Evolutionary conservation across 2,113 vertebrate genomes (phyloP), one percentile per base, ranked within the genome.

Genomic region (Saccopteryx leptura): DNA sequence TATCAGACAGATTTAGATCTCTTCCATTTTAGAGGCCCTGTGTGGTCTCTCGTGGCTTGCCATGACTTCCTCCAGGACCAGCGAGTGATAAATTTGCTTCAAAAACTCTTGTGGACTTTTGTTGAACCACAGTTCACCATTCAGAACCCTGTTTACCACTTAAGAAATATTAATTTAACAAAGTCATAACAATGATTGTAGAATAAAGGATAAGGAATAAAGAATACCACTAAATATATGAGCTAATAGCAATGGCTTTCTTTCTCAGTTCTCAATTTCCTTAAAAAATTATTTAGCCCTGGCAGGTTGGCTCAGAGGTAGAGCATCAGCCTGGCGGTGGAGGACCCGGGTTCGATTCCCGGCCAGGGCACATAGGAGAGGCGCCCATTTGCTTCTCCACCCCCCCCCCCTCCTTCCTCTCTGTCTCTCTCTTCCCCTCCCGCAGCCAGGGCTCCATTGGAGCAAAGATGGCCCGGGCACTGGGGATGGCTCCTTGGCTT

Each of bases 221-320:
- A 93, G 52, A 52, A 12, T 76, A 10, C 39, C 17, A 24, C 48
- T 80, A 61, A 78, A 76, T 13, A 61, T 2, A 60, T 39, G 15
- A 26, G 13, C 26, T 65, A 89, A 75, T 66, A 75, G 82, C 56
- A 75, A 75, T 82, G 48, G 63, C 31, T 92, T 75, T 54, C 31
- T 92, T 75, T 54, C n/a, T 75, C n/a, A n/a, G 33, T 28, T 78
- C 56, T 60, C 66, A 68, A 31, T 31, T 60, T 89, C 18, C 61
- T 66, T 68, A 84, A 90, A 94, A 50, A 60, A 33, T 13, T 89
- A 31, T 31, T 76, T 76, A n/a, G n/a, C n/a, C n/a, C n/a, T n/a
- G n/a, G n/a, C n/a, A n/a, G n/a, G n/a, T n/a, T n/a, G n/a, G n/a
- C n/a, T n/a, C n/a, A n/a, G n/a, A n/a, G n/a, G n/a, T n/a, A n/a